These are phyloP conservation scores for Schizaphis graminum DNA, from an alignment of 2,888 invertebrate species.

Conservation along the genomic window DNA sequence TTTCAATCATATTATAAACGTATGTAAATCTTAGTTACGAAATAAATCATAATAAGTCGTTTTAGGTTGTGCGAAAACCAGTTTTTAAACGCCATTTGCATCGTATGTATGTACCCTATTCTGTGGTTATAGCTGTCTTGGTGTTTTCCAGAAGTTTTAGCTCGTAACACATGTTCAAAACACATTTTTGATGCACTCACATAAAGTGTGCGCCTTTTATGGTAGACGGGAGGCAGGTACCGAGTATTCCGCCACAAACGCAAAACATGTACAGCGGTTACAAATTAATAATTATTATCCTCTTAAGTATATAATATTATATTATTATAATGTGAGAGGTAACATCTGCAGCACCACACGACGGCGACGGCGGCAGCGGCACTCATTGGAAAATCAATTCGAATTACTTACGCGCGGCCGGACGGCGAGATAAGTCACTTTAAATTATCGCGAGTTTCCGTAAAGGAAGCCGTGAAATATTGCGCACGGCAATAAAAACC, in stretches of 20 bases:
- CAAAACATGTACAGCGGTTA: neutral
- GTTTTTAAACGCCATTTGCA: neutral
- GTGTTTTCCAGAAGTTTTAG: neutral
- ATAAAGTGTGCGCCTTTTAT: neutral
- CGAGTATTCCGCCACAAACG: neutral
- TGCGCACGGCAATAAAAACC: slow-evolving; percentile 11
- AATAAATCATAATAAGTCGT: slow-evolving; percentile 9
- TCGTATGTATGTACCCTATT: neutral
- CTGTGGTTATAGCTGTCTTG: neutral
- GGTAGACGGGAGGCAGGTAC: neutral
- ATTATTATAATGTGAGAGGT: neutral
- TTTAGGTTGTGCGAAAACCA: slow-evolving; percentile 15
- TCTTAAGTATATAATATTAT: slow-evolving; percentile 4
- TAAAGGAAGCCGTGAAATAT: slow-evolving; percentile 31
- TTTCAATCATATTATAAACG: neutral
- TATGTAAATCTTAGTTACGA: neutral
- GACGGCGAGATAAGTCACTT: slow-evolving; percentile 31
- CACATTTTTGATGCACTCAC: neutral
- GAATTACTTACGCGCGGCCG: slow-evolving; percentile 26
- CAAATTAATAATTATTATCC: neutral
- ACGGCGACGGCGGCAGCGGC: neutral
- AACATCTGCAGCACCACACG: slow-evolving; percentile 1
- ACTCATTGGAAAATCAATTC: slow-evolving; percentile 37
- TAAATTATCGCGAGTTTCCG: slow-evolving; percentile 29
- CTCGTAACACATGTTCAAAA: neutral